Evolutionary conservation across 1,140 invertebrate genomes (phyloP), one percentile per base, ranked within the genome.

Genomic region (Piezodorus guildinii): DNA sequence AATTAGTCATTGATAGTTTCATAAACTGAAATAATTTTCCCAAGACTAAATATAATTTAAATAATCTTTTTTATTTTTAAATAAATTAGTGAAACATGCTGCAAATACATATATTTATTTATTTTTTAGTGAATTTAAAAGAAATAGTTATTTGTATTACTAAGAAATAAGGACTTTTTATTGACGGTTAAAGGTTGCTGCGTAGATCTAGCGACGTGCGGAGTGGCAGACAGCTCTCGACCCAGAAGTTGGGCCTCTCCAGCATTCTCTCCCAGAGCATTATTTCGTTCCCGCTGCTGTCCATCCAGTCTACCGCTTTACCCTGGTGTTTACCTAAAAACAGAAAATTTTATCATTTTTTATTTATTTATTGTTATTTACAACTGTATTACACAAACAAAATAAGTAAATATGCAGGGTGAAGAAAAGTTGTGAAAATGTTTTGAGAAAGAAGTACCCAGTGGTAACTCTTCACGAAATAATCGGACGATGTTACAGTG

Each of bases 201-300:
- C 58, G 15, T 4, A 60, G 3, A 44, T 85, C 86, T 46, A 91
- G 78, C 65, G 85, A 85, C 52, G 91, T 83, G 69, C 92, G 78
- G n/a, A 96, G 77, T 0, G 87, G 83, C 19, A 96, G 76, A 62
- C 86, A 89, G 58, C 91, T 91, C 76, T 96, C 93, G 10, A 96
- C 91, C 94, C 95, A 98, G 72, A 93, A 89, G 73, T 95, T 95
- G 17, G 92, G 92, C 43, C 87, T 78, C 68, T 96, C 90, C 69
- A 96, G 75, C 93, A 97, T 96, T 56, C 84, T 87, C 71, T 95
- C 90, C 95, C 94, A 97, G 0, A 96, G 76, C 0, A 85, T 83
- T 15, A 90, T 78, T 77, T 97, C 94, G 70, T 91, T 91, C 17
- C 90, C 92, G 23, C 83, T 82, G 45, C 91, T 90, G 76, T 97